phyloP scores from a whole-genome alignment of 2,797 vertebrate genomes.

The Chelmon rostratus region DNA sequence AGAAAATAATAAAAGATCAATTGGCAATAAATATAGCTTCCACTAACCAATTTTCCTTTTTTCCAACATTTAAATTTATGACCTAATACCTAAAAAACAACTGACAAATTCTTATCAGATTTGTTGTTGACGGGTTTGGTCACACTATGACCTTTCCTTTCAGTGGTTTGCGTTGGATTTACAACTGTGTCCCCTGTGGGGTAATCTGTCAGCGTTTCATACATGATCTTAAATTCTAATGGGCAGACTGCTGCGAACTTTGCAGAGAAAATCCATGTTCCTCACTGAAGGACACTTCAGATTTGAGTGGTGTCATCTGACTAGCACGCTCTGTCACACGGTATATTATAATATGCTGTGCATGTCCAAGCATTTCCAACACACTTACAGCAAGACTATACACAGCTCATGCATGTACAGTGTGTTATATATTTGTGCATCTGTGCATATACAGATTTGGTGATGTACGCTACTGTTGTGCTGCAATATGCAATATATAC shows the following conservation, averaged over 20 bases:
- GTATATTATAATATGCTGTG: not conserved
- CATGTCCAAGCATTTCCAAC: not conserved
- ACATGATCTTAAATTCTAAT: not conserved
- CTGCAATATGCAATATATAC: not conserved
- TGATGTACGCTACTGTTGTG: not conserved
- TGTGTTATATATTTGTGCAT: not conserved
- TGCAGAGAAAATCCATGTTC: not conserved
- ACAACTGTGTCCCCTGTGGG: not conserved
- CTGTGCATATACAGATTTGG: not conserved
- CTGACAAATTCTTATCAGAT: too few species aligned
- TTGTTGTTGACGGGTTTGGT: too few species aligned
- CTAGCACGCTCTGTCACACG: not conserved
- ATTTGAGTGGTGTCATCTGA: not conserved
- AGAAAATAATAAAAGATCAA: too few species aligned
- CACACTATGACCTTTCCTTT: not conserved
- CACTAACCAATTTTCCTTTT: too few species aligned
- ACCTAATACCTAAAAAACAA: too few species aligned
- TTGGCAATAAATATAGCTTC: too few species aligned
- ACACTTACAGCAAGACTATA: not conserved
- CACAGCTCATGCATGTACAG: not conserved
- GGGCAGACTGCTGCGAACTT: constrained; percentile 1
- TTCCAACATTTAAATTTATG: too few species aligned
- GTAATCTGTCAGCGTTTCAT: not conserved
- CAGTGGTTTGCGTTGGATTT: not conserved
- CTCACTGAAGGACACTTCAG: not conserved